A percentile compares a stretch with the other conserved stretches of the same genome.
phyloP scores from a whole-genome alignment of 2,888 invertebrate genomes.

The Exephanes ischioxanthus region DNA sequence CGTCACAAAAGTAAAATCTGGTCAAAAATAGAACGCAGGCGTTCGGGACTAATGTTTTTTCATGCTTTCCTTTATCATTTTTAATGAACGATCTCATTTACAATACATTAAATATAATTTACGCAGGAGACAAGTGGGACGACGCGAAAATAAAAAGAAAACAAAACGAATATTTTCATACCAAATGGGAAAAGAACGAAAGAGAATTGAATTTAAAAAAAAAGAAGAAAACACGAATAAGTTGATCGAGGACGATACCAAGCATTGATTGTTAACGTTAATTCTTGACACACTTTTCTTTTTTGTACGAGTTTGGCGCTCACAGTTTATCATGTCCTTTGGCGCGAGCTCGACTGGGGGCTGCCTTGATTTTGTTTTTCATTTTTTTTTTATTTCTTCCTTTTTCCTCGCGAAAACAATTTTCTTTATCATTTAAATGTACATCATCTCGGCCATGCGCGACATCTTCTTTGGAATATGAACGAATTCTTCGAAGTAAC shows the following conservation, averaged over 20 bases:
- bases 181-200: constrained; percentile 27
- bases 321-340: constrained; percentile 3
- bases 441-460: constrained; percentile 99
- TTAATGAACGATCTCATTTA: constrained; percentile 38
- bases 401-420: not conserved
- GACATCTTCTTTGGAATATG: constrained; percentile 99
- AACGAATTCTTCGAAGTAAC: constrained; percentile 97
- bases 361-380: not conserved
- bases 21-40: constrained; percentile 3
- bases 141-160: constrained; percentile 34
- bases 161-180: constrained; percentile 42
- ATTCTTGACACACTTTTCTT: constrained; percentile 33
- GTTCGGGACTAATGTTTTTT: not conserved
- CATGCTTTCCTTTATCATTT: constrained; percentile 39
- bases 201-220: not conserved
- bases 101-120: constrained; percentile 62
- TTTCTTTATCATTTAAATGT: constrained; percentile 89
- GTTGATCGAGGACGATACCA: not conserved
- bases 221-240: not conserved
- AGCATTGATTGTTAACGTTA: constrained; percentile 27
- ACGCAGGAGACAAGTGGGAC: constrained; percentile 50
- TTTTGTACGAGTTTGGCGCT: constrained; percentile 46
- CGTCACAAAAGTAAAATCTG: not conserved
- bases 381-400: not conserved
- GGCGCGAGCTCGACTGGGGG: constrained; percentile 1